Percentiles rank a stretch among this genome's conserved stretches.
phyloP scores from a whole-genome alignment of 1,140 invertebrate genomes.

The Apis laboriosa region DNA sequence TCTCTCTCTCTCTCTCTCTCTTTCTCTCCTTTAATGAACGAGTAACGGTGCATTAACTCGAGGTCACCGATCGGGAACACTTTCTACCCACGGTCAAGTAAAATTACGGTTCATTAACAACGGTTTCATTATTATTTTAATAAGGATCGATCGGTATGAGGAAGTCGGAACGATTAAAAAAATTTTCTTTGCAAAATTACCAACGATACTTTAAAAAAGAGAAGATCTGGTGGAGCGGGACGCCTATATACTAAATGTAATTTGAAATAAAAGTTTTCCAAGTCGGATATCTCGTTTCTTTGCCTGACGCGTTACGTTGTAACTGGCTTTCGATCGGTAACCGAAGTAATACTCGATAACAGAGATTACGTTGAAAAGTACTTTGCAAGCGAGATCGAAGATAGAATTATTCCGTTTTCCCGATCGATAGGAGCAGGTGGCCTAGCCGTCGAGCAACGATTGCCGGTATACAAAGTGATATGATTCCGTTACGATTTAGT shows the following conservation, averaged over 20 bases:
- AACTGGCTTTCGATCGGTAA: background rate
- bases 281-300: background rate
- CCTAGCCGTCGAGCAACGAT: background rate
- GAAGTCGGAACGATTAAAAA: background rate
- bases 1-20: constrained; percentile 8
- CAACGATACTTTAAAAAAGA: background rate
- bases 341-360: background rate
- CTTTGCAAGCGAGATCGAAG: too few species aligned
- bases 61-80: constrained; percentile 49
- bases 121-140: constrained; percentile 20
- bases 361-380: background rate
- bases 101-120: constrained; percentile 49
- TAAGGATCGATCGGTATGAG: background rate
- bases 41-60: constrained; percentile 58
- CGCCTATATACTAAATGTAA: too few species aligned
- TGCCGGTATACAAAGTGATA: background rate
- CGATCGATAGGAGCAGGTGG: background rate
- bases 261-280: too few species aligned
- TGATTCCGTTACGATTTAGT: background rate
- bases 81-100: constrained; percentile 43
- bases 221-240: too few species aligned
- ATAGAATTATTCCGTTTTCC: constrained; percentile 7
- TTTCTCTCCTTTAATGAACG: constrained; percentile 24
- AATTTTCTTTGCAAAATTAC: background rate
- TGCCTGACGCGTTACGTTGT: background rate